Base-by-base conservation (phyloP, 2,888 invertebrate genomes). In the Oithona nana region DNA sequence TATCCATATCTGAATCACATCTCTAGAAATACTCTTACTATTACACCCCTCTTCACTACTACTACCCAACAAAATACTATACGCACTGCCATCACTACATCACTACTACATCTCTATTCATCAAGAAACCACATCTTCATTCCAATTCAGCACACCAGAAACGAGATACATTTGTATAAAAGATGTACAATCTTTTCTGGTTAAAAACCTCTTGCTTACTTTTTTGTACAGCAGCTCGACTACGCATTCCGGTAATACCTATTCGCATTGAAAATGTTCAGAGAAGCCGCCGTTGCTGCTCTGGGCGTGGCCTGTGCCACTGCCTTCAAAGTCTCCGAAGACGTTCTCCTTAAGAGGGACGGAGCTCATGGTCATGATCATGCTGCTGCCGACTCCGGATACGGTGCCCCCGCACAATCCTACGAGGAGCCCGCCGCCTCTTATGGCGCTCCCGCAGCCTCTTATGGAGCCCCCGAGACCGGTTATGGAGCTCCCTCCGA, bases 311-410 rank as follows among this genome's bases (percentile, higher is more conserved):
- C 39, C 16, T 39, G 8, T 16, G 39, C 39, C 39, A 39, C 8
- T 39, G 39, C 39, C 6, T 39, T 16, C 6, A 11, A 6, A 39
- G 16, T 39, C 6, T n/a, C n/a, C n/a, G 16, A 39, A 39, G 16
- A 6, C 39, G 39, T 11, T 11, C 16, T 39, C 16, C 8, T 16
- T 39, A 39, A 39, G 16, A 39, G 57, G n/a, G 57, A 20, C 24
- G 57, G 57, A 28, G 57, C 20, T 22, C 57, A 57, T 29, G 30
- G 3, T 16, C 57, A 57, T n/a, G 57, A 16, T n/a, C 57, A 57
- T 31, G 30, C 4, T 4, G 13, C 28, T 39, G 6, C 39, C 3
- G 57, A 30, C 6, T 57, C 26, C 57, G n/a, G 16, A 3, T 49
- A 49, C 28, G n/a, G 49, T 16, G 28, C 61, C 4, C 50, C 54